These are phyloP conservation scores for Hyperoodon ampullatus DNA, from an alignment of 2,113 vertebrate species.

Conservation along the genomic window DNA sequence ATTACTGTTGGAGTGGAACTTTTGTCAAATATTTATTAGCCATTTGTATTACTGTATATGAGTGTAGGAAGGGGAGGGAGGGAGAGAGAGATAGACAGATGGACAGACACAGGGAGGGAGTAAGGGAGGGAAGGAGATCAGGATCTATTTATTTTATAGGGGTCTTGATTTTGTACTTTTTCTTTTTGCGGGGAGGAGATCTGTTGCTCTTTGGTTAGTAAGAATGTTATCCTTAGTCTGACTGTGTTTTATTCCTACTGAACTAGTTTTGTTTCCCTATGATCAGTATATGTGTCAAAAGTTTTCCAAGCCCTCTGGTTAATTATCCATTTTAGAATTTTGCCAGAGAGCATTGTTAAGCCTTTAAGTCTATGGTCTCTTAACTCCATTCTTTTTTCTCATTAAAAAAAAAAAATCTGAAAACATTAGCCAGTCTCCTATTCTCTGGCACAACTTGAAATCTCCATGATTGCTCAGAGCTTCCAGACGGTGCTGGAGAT, in stretches of 20 bases:
- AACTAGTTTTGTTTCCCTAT: not conserved
- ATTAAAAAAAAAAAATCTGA: constrained; percentile 13
- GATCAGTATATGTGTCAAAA: not conserved
- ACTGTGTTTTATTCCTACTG: not conserved
- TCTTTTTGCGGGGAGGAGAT: not conserved
- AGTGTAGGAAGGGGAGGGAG: not conserved
- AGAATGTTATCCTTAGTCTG: not conserved
- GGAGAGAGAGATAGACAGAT: not conserved
- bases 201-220: not conserved
- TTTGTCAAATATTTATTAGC: constrained; percentile 2
- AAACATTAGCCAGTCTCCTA: not conserved
- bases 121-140: not conserved
- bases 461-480: not conserved
- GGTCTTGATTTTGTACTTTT: constrained; percentile 5
- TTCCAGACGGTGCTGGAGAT: not conserved
- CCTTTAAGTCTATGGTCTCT: not conserved
- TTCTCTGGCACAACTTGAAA: not conserved
- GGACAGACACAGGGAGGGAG: not conserved
- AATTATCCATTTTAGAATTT: constrained; percentile 58
- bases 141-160: not conserved
- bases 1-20: not conserved
- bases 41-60: not conserved
- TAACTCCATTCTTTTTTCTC: not conserved
- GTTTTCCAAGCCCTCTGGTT: not conserved
- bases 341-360: constrained; percentile 15